Base-by-base conservation (phyloP, 1,140 invertebrate species). In the Drosophila rufa region DNA sequence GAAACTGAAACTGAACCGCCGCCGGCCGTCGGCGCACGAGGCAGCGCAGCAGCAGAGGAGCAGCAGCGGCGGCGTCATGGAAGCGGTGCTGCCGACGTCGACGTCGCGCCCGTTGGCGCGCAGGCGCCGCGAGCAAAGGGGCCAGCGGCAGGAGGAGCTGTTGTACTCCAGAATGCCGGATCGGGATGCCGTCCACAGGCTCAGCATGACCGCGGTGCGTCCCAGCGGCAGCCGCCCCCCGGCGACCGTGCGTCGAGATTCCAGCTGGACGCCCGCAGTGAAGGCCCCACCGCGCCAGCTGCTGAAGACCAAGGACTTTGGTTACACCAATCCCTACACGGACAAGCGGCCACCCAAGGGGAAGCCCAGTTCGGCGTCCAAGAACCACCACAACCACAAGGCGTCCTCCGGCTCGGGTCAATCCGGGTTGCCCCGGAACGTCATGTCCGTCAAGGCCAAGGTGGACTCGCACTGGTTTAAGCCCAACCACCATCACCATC, bases 1-100 rank as follows among this genome's bases (percentile, higher is more conserved):
- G 69, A 84, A 89, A 89, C 84, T 89, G 69, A 89, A 79, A 81
- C 55, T 30, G 30, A 74, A 89, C 62, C 61, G 62, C 75, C 62
- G 38, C 75, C 62, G 38, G n/a, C 60, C 43, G 70, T 48, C 43
- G 53, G 11, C 64, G 50, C 43, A 30, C 65, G 7, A 51, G 40
- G 65, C 68, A 73, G 69, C 50, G 53, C 33, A 30, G 67, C 43
- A n/a, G 47, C 66, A 47, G 36, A 46, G 25, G 2, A 11, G n/a
- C 19, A 47, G 38, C 50, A 12, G 51, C 68, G 27, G 51, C 66
- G 43, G 12, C 51, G 30, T 50, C 48, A 62, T 66, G 47, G 45
- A 70, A 48, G 36, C 55, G 12, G 5, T 46, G 36, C 40, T 33
- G 40, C 36, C 47, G 25, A 7, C 64, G 17, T 38, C 67, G 25